Evolutionary conservation across 1,140 invertebrate genomes (phyloP).

Genomic region (Sarcophaga peregrina): DNA sequence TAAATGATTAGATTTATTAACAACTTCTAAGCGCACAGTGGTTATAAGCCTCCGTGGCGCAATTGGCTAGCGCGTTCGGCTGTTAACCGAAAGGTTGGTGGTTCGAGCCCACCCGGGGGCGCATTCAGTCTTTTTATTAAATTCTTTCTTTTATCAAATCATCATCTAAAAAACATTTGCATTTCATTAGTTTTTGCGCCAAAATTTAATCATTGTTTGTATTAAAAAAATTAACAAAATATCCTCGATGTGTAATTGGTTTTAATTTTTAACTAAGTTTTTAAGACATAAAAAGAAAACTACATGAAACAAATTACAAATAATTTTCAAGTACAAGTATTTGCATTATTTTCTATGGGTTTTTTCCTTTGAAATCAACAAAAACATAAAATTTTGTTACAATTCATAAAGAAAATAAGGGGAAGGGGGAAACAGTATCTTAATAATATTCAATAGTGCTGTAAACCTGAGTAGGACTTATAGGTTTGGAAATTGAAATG

Average conservation of each 20-base stretch:
- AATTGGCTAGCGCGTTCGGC: constrained; percentile 88
- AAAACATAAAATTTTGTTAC: not conserved
- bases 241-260: not conserved
- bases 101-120: constrained; percentile 75
- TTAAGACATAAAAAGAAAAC: not conserved
- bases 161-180: not conserved
- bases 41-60: constrained; percentile 78
- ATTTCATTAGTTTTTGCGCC: not conserved
- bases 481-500: no score
- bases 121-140: not conserved
- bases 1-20: not conserved
- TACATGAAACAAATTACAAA: not conserved
- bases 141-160: not conserved
- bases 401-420: not conserved
- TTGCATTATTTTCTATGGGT: no score
- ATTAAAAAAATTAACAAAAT: not conserved
- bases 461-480: not conserved
- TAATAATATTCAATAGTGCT: not conserved
- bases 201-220: not conserved
- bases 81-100: constrained; percentile 91
- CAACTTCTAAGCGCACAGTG: not conserved
- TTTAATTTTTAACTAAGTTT: not conserved
- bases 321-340: not conserved
- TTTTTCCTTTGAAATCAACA: not conserved
- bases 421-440: not conserved